A percentile compares a stretch with the other conserved stretches of the same genome.
These are phyloP conservation scores for Thecophora atra DNA, from an alignment of 2,888 invertebrate species.

Conservation along the genomic window DNA sequence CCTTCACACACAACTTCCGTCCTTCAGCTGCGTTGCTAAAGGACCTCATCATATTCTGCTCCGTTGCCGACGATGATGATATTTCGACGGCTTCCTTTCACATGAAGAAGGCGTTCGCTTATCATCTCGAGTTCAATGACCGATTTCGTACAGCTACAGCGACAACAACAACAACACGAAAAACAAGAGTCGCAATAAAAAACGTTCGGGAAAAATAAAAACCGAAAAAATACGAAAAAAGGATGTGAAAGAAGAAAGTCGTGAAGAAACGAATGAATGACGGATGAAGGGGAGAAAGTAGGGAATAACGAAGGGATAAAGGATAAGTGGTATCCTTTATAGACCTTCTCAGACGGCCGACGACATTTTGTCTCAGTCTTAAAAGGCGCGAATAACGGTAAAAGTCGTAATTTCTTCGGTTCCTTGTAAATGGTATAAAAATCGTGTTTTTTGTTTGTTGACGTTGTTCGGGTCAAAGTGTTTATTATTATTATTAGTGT, in stretches of 20 bases:
- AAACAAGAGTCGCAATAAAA: neutral
- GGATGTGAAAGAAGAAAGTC: neutral
- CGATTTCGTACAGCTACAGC: slow-evolving; percentile 36
- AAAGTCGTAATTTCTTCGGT: slow-evolving; percentile 34
- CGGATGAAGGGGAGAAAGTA: neutral
- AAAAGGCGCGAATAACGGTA: slow-evolving; percentile 28
- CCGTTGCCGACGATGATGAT: neutral
- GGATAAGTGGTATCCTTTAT: slow-evolving; percentile 43
- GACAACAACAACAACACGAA: slow-evolving; percentile 18
- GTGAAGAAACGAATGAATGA: neutral
- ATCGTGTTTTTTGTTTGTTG: slow-evolving; percentile 15
- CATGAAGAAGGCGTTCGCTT: slow-evolving; percentile 33
- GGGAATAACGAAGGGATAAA: no score
- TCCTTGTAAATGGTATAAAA: slow-evolving; percentile 16
- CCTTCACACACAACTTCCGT: neutral
- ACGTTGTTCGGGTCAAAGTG: slow-evolving; percentile 32
- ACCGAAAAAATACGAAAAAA: neutral
- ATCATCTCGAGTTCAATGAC: slow-evolving; percentile 35
- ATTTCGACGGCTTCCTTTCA: slow-evolving; percentile 8
- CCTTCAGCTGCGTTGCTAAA: slow-evolving; percentile 10
- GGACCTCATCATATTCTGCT: slow-evolving; percentile 25
- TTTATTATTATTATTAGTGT: slow-evolving; percentile 35
- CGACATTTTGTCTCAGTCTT: slow-evolving; percentile 35
- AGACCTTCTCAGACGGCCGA: slow-evolving; percentile 29
- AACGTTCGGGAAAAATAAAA: neutral